Conservation (phyloP, 2,797 vertebrate species). For the Acridotheres tristis region DNA sequence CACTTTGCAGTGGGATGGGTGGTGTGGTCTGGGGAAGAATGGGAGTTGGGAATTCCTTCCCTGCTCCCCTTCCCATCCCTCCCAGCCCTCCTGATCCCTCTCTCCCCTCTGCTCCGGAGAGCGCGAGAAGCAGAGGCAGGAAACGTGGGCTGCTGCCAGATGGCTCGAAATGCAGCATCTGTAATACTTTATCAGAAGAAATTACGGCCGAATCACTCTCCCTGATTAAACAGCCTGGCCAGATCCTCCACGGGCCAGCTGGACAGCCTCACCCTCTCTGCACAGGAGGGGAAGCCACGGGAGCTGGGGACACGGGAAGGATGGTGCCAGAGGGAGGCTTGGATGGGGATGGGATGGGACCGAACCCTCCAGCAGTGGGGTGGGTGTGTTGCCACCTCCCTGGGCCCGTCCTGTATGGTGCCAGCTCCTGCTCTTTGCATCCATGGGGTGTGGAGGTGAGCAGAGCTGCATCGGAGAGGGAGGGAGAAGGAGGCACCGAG, state of each 20-base stretch:
- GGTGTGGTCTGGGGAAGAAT: rapidly evolving
- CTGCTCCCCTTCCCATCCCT: background rate
- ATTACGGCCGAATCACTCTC: slow-evolving; percentile 36
- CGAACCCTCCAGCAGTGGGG: rapidly evolving
- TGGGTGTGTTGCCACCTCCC: background rate
- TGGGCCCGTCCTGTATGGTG: rapidly evolving
- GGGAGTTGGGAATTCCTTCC: background rate
- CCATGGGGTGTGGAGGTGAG: rapidly evolving
- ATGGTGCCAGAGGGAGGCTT: background rate
- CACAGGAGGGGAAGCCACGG: background rate
- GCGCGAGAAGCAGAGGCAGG: slow-evolving; percentile 56
- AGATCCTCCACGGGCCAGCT: slow-evolving; percentile 55
- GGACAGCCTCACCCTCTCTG: slow-evolving; percentile 25
- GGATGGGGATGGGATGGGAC: background rate
- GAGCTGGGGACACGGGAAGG: background rate
- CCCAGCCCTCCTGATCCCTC: background rate
- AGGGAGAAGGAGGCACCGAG: background rate
- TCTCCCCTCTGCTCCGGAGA: background rate
- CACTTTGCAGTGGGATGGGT: rapidly evolving
- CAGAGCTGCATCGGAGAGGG: rapidly evolving
- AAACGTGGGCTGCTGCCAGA: slow-evolving; percentile 59
- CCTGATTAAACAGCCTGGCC: slow-evolving; percentile 62
- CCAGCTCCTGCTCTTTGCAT: background rate
- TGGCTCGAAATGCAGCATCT: slow-evolving; percentile 60
- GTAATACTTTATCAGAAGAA: slow-evolving; percentile 68